These are phyloP conservation scores for Spea hammondii DNA, from an alignment of 2,797 vertebrate species.

Conservation along the genomic window DNA sequence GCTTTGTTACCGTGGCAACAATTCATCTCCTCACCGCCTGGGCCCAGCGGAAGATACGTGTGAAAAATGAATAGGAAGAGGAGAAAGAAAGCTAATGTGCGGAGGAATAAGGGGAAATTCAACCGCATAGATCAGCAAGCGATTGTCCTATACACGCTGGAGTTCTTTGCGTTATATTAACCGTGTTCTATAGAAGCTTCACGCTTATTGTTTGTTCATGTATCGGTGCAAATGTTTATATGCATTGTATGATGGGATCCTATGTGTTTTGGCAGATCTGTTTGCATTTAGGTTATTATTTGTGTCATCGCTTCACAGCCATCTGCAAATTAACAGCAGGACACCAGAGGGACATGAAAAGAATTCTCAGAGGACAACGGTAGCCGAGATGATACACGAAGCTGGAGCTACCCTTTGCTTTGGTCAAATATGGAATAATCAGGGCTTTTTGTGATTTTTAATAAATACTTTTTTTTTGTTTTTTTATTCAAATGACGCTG, in stretches of 20 bases:
- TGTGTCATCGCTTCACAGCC: background rate
- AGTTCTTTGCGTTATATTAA: background rate
- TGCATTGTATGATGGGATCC: background rate
- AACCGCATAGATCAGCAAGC: no score
- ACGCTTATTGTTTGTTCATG: no score
- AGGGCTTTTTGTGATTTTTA: no score
- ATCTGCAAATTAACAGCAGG: background rate
- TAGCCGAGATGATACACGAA: background rate
- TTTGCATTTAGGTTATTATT: background rate
- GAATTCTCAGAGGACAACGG: background rate
- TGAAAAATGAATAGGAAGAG: constrained; percentile 37
- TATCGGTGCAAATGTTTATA: no score
- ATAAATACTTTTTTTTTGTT: no score
- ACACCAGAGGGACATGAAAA: background rate
- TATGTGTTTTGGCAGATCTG: background rate
- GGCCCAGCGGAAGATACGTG: constrained; percentile 59
- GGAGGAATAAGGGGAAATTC: constrained; percentile 17
- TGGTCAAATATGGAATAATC: no score
- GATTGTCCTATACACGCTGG: no score
- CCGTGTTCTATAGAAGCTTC: no score
- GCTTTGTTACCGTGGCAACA: constrained; percentile 68
- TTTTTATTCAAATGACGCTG: no score
- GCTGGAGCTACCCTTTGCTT: no score
- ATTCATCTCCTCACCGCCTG: constrained; percentile 68
- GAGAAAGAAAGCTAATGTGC: constrained; percentile 21